phyloP scores from a whole-genome alignment of 2,888 invertebrate species.

The Troides oblongomaculatus region DNA sequence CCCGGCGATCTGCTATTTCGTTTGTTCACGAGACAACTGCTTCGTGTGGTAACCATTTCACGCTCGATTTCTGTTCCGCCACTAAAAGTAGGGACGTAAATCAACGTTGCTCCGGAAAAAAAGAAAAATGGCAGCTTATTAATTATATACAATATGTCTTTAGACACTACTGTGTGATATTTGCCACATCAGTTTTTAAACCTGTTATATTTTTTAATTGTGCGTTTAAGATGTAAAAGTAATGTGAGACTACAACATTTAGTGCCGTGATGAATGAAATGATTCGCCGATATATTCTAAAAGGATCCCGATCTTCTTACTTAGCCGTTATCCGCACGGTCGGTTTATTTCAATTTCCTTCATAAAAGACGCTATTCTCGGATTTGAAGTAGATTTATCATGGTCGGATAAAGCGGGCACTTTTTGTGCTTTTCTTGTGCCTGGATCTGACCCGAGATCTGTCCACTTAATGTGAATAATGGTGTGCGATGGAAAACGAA shows the following conservation, averaged over 20 bases:
- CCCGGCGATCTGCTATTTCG: slow-evolving; percentile 60
- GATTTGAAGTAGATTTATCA: slow-evolving; percentile 81
- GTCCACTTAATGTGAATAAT: slow-evolving; percentile 81
- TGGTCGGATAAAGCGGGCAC: slow-evolving; percentile 80
- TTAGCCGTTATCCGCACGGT: slow-evolving; percentile 80
- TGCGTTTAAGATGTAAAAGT: slow-evolving; percentile 5
- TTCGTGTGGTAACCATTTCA: slow-evolving; percentile 74
- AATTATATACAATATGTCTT: not conserved
- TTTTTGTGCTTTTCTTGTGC: slow-evolving; percentile 80
- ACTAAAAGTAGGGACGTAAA: slow-evolving; percentile 62
- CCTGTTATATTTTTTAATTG: not conserved
- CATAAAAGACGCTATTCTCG: slow-evolving; percentile 81
- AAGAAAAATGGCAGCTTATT: slow-evolving; percentile 14
- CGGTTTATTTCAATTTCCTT: slow-evolving; percentile 81
- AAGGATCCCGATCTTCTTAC: slow-evolving; percentile 77
- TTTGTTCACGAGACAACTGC: slow-evolving; percentile 72
- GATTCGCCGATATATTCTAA: slow-evolving; percentile 77
- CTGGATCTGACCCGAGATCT: slow-evolving; percentile 81
- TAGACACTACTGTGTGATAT: not conserved
- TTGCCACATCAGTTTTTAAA: not conserved
- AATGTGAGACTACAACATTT: slow-evolving; percentile 19
- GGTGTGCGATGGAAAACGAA: slow-evolving; percentile 80
- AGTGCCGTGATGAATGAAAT: slow-evolving; percentile 70
- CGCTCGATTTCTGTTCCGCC: slow-evolving; percentile 71
- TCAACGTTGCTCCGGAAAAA: slow-evolving; percentile 34